phyloP scores from a whole-genome alignment of 2,888 invertebrate species.

The Zele albiditarsus region DNA sequence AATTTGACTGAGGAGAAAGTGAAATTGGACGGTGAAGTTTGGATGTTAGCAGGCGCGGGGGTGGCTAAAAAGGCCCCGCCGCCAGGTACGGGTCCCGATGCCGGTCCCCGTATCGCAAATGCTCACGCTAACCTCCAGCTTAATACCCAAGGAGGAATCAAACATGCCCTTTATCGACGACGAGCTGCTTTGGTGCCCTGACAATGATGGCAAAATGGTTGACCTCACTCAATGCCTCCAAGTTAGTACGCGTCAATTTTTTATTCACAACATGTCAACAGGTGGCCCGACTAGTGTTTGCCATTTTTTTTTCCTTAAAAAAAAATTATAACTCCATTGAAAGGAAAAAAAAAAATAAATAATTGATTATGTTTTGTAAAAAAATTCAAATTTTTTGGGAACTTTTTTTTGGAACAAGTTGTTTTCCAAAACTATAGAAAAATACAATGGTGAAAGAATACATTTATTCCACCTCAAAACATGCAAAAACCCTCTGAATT shows the following conservation, averaged over 20 bases:
- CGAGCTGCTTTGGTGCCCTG: slow-evolving; percentile 94
- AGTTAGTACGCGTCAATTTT: slow-evolving; percentile 74
- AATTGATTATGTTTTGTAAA: too few relatives aligned
- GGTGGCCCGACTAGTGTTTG: too few relatives aligned
- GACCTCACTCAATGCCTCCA: slow-evolving; percentile 91
- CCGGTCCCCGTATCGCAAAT: slow-evolving; percentile 73
- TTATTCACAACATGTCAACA: neutral
- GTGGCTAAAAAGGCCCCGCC: slow-evolving; percentile 72
- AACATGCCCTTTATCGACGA: slow-evolving; percentile 97
- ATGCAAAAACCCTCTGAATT: too few relatives aligned
- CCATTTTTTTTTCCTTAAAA: too few relatives aligned
- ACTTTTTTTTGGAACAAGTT: too few relatives aligned
- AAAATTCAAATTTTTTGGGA: too few relatives aligned
- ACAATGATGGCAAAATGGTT: slow-evolving; percentile 95
- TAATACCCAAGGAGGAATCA: slow-evolving; percentile 72
- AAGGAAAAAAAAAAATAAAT: too few relatives aligned
- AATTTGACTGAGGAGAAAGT: slow-evolving; percentile 27
- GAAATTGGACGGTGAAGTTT: slow-evolving; percentile 64
- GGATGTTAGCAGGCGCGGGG: slow-evolving; percentile 72
- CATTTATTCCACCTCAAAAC: too few relatives aligned
- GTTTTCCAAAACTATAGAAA: too few relatives aligned
- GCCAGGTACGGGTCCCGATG: slow-evolving; percentile 72
- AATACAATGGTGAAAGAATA: too few relatives aligned
- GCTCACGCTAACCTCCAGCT: slow-evolving; percentile 70
- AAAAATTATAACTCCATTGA: too few relatives aligned